Conservation (phyloP, 2,888 invertebrate species). For the Onthophagus sagittarius region DNA sequence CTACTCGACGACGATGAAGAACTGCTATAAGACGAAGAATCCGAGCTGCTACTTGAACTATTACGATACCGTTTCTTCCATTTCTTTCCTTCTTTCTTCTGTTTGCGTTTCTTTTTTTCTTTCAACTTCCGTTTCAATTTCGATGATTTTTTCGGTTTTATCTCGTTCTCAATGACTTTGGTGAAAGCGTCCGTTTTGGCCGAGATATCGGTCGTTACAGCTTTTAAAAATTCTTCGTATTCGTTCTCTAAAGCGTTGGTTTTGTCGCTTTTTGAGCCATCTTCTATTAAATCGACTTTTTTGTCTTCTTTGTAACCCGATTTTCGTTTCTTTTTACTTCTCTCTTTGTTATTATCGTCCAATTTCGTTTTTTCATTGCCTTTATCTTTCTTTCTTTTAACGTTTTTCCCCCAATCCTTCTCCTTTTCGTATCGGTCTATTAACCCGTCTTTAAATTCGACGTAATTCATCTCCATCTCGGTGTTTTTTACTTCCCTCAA, state of each 20-base stretch:
- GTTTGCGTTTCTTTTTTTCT: slow-evolving; percentile 15
- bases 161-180: slow-evolving; percentile 19
- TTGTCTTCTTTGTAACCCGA: background rate
- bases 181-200: background rate
- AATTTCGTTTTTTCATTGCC: background rate
- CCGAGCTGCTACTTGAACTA: slow-evolving; percentile 28
- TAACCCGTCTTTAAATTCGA: background rate
- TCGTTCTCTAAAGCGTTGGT: slow-evolving; percentile 43
- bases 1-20: slow-evolving; percentile 26
- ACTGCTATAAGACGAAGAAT: slow-evolving; percentile 29
- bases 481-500: slow-evolving; percentile 18
- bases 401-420: background rate
- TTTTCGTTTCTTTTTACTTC: background rate
- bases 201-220: slow-evolving; percentile 46
- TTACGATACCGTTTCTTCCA: slow-evolving; percentile 25
- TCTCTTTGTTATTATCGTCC: background rate
- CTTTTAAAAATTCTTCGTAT: slow-evolving; percentile 59
- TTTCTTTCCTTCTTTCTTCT: slow-evolving; percentile 13
- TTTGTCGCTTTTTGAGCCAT: slow-evolving; percentile 11
- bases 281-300: slow-evolving; percentile 8
- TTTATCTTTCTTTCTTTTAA: background rate
- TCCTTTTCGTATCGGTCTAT: background rate
- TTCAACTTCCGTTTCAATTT: slow-evolving; percentile 13
- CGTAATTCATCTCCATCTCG: background rate
- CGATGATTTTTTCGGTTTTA: slow-evolving; percentile 20